Evolutionary conservation across 2,888 invertebrate genomes (phyloP), one percentile per base, ranked within the genome.

Genomic region (Nycteola revayana): DNA sequence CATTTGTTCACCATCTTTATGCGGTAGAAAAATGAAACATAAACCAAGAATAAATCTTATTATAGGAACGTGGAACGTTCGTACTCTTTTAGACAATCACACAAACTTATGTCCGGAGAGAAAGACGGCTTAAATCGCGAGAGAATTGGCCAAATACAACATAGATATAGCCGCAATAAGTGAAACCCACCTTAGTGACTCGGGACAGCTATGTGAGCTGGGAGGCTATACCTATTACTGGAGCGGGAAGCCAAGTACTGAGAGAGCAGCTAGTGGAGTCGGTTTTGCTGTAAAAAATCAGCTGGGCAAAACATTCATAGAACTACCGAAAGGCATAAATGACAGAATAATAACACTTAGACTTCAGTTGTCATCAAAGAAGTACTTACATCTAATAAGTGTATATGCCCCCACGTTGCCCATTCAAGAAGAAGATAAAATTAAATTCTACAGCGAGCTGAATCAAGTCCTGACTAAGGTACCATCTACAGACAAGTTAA

Each of bases 61-160:
- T 21, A 21, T 21, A n/a, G n/a, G 4, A 5, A 10, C 28, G 1
- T 28, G 28, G 28, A 28, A 28, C 7, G 28, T 28, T 7, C 5
- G 28, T 7, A 28, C 28, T 2, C n/a, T 28, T 7, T 8, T 28
- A 8, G 10, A 22, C 8, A 7, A 11, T 1, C n/a, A 7, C 9
- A 17, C 7, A 1, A 24, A 28, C 10, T 5, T 10, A 3, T 28
- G 28, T 22, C 28, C 28, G 3, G 28, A 28, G 11, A 10, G 28
- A 7, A 28, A 28, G 7, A 28, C 28, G 10, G 28, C 28, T n/a
- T 2, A 18, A 5, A 9, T 28, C 2, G 27, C 27, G 2, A 3
- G 21, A 5, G 21, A 21, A 24, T 9, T 24, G 5, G 6, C 7
- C 3, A 4, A n/a, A 4, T 22, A 9, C 6, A 24, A 24, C 9